phyloP scores from a whole-genome alignment of 2,888 invertebrate genomes.

The Hylaea fasciaria region DNA sequence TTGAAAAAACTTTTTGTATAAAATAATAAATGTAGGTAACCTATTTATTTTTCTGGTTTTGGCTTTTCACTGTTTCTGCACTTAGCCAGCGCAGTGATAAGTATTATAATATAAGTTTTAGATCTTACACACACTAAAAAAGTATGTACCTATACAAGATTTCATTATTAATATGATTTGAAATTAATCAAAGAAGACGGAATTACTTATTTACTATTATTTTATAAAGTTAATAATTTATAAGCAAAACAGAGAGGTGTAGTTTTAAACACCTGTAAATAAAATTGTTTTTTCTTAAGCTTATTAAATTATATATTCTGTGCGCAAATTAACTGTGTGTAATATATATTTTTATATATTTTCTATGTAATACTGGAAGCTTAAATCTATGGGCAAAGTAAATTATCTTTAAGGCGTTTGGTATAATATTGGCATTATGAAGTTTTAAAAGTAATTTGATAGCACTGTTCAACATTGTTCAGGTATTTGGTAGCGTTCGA shows the following conservation, averaged over 20 bases:
- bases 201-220: constrained; percentile 9
- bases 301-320: constrained; percentile 39
- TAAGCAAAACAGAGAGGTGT: constrained; percentile 4
- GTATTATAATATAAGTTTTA: no score
- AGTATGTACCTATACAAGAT: no score
- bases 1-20: no score
- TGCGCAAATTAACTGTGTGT: constrained; percentile 46
- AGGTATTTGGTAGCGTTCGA: no score
- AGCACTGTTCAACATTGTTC: background rate
- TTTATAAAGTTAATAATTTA: background rate
- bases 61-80: no score
- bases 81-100: no score
- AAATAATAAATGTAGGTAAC: no score
- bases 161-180: background rate
- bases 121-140: no score
- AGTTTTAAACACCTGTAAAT: constrained; percentile 7
- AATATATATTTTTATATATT: constrained; percentile 13
- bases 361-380: constrained; percentile 25
- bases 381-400: constrained; percentile 9
- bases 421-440: constrained; percentile 14
- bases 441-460: background rate
- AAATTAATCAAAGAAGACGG: constrained; percentile 7
- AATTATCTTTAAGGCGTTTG: constrained; percentile 2
- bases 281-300: constrained; percentile 29
- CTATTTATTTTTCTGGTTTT: no score